Evolutionary conservation across 2,888 invertebrate genomes (phyloP).

Genomic region (Idaea straminata): DNA sequence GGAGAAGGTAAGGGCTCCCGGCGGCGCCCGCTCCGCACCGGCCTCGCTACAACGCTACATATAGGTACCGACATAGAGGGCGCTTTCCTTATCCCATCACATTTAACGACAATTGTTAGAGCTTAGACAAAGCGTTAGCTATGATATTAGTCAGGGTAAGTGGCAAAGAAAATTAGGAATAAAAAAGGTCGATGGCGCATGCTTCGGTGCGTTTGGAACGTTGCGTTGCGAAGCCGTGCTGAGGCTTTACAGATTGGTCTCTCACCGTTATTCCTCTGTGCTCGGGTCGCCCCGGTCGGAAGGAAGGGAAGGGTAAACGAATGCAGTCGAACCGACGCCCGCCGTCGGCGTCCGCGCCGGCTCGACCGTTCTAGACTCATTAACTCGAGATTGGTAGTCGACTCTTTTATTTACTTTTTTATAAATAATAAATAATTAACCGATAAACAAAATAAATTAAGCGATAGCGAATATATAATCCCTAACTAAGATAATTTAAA

Average conservation of each 20-base stretch:
- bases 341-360: conserved; percentile 50
- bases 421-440: conserved; percentile 70
- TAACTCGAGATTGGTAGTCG: conserved; percentile 72
- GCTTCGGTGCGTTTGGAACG: conserved; percentile 72
- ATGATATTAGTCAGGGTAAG: conserved; percentile 66
- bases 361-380: conserved; percentile 50
- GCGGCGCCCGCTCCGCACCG: conserved; percentile 75
- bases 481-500: conserved; percentile 77
- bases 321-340: conserved; percentile 42
- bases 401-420: conserved; percentile 68
- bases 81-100: conserved; percentile 89
- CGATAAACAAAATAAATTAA: conserved; percentile 79
- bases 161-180: conserved; percentile 70
- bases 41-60: conserved; percentile 63
- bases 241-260: conserved; percentile 74
- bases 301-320: conserved; percentile 52
- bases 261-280: conserved; percentile 76
- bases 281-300: conserved; percentile 65
- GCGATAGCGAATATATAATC: conserved; percentile 77
- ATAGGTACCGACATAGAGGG: conserved; percentile 77
- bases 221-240: conserved; percentile 75
- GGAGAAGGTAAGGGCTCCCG: conserved; percentile 80
- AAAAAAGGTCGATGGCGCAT: conserved; percentile 60
- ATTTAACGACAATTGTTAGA: conserved; percentile 67
- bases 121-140: conserved; percentile 74